Conservation (phyloP, 2,797 vertebrate species). For the Onychomys leucogaster region DNA sequence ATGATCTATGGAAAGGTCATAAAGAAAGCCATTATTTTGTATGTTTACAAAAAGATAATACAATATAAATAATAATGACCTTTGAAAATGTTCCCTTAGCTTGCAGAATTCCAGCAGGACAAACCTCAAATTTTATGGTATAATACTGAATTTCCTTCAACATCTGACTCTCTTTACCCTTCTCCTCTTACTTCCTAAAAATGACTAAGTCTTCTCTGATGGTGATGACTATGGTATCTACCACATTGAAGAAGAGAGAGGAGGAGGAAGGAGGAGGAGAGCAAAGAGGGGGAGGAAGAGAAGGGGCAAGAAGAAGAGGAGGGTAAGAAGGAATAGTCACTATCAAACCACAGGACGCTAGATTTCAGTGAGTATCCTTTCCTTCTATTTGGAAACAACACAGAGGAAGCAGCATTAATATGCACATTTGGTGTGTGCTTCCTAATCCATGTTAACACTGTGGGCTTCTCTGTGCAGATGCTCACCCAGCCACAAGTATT, state of each 20-base stretch:
- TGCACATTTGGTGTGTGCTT: constrained; percentile 82
- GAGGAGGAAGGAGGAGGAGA: neutral
- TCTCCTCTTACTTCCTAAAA: neutral
- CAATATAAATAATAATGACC: neutral
- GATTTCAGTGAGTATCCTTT: constrained; percentile 81
- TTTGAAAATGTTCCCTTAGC: neutral
- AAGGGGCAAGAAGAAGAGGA: neutral
- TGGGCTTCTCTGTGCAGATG: constrained; percentile 90
- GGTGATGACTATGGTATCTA: constrained; percentile 64
- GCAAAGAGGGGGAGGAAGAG: accelerated
- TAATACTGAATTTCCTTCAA: neutral
- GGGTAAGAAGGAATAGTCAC: neutral
- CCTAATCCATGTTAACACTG: constrained; percentile 92
- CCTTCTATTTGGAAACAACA: constrained; percentile 80
- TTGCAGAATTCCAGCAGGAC: neutral
- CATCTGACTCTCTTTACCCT: neutral
- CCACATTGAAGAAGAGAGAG: neutral
- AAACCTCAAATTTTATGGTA: neutral
- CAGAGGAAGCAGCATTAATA: constrained; percentile 81
- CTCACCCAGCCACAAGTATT: constrained; percentile 87
- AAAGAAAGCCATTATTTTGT: neutral
- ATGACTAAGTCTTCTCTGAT: neutral
- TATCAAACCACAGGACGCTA: neutral
- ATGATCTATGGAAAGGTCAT: neutral
- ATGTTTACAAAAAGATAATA: neutral